These are phyloP conservation scores for Pseudoips prasinana DNA, from an alignment of 2,888 invertebrate species.

Conservation along the genomic window DNA sequence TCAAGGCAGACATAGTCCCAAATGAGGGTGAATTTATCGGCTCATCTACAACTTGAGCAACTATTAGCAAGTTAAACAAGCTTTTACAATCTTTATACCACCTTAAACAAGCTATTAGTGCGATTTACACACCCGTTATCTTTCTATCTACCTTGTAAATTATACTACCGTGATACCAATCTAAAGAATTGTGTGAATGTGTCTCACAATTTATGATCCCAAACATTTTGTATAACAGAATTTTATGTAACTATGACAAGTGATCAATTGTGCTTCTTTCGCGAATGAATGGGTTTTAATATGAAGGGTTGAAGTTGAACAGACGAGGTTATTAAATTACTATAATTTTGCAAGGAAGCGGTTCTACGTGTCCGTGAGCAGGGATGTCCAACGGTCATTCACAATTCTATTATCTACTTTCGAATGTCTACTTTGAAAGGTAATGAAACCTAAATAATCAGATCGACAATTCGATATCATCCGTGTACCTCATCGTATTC, in stretches of 20 bases:
- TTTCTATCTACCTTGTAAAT: slow-evolving; percentile 37
- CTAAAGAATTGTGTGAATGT: slow-evolving; percentile 38
- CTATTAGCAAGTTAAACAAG: slow-evolving; percentile 76
- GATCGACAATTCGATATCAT: too few species aligned
- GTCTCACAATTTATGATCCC: slow-evolving; percentile 50
- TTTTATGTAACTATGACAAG: slow-evolving; percentile 56
- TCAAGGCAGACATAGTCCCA: too few species aligned
- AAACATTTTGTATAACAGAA: slow-evolving; percentile 55
- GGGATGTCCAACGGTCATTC: slow-evolving; percentile 31
- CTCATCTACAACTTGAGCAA: slow-evolving; percentile 63
- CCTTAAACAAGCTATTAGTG: slow-evolving; percentile 66
- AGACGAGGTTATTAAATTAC: slow-evolving; percentile 72
- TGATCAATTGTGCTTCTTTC: slow-evolving; percentile 71
- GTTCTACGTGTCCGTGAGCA: slow-evolving; percentile 33
- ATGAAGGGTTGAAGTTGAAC: slow-evolving; percentile 31
- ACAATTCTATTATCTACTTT: slow-evolving; percentile 4
- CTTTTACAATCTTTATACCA: slow-evolving; percentile 48
- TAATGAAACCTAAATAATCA: too few species aligned
- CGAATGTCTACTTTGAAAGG: too few species aligned
- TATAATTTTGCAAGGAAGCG: slow-evolving; percentile 55
- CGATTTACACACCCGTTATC: slow-evolving; percentile 51
- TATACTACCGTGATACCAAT: slow-evolving; percentile 60
- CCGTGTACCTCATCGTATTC: too few species aligned
- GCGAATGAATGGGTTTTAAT: slow-evolving; percentile 61
- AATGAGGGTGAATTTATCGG: slow-evolving; percentile 47